Evolutionary conservation across 2,888 invertebrate genomes (phyloP), one percentile per base, ranked within the genome.

Genomic region (Seira musarum): DNA sequence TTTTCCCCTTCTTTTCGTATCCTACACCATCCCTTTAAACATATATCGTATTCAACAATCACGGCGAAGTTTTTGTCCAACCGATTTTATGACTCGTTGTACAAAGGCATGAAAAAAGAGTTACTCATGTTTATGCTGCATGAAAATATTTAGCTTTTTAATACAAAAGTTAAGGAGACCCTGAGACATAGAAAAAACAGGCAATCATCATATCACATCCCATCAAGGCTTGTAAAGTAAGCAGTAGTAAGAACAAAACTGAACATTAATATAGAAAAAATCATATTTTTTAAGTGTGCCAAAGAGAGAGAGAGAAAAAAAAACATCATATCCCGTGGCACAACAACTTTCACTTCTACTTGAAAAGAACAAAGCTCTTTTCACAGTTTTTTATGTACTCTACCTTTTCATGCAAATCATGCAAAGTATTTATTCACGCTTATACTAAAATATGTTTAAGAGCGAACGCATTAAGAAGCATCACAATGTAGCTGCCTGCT

Each of bases 171-270:
- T 53, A n/a, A 17, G 53, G 3, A 60, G 60, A 21, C 60, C 60
- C 49, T 49, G 49, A 49, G 17, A 49, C 49, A 13, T 30, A 15
- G 17, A 49, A 49, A 49, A 49, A 60, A 21, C 60, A 60, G 2
- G 60, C 60, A 60, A 60, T 60, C 60, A 60, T 60, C 60, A 10
- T 60, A 60, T 60, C 60, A 60, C 60, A 60, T 60, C 60, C 60
- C 60, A 60, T 60, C 60, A 60, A n/a, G n/a, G 60, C 8, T 15
- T 60, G 60, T 60, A n/a, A 60, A n/a, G n/a, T n/a, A n/a, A n/a
- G n/a, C n/a, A n/a, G 21, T 60, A 60, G 60, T 40, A 21, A 60
- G 60, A 2, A 10, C 22, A 60, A n/a, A n/a, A n/a, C n/a, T n/a
- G n/a, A n/a, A n/a, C 19, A 21, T 10, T 22, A 60, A 60, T 60